Evolutionary conservation across 2,113 vertebrate genomes (phyloP).

Genomic region (Pholis gunnellus): DNA sequence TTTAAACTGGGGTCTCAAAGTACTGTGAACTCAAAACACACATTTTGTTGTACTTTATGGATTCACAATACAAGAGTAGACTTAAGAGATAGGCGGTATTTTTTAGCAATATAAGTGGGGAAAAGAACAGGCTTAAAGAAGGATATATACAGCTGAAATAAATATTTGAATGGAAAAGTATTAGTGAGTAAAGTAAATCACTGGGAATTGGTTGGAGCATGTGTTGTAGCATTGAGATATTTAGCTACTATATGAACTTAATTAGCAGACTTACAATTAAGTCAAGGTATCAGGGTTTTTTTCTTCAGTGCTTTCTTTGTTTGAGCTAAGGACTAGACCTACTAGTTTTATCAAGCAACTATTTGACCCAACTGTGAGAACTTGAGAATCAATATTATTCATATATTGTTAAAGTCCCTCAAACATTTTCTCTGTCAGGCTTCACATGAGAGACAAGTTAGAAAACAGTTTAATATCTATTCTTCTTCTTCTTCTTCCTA

Average conservation of each 20-base stretch:
- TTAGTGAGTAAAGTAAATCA: neutral
- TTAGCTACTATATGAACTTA: neutral
- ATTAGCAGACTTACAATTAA: neutral
- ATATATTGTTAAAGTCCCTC: neutral
- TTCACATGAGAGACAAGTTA: neutral
- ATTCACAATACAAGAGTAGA: neutral
- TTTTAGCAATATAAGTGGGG: neutral
- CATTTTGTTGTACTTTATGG: neutral
- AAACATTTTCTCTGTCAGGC: neutral
- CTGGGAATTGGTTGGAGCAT: neutral
- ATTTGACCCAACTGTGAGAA: neutral
- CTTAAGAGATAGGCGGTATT: neutral
- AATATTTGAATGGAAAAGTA: neutral
- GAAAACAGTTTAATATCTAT: neutral
- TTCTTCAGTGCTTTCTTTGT: neutral
- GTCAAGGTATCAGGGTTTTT: neutral
- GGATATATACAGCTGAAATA: too few species aligned
- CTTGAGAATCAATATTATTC: neutral
- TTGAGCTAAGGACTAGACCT: neutral
- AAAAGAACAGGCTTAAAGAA: neutral
- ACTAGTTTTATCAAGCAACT: neutral
- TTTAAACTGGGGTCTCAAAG: neutral
- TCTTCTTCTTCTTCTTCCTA: neutral
- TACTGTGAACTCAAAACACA: neutral
- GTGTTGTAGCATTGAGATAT: neutral